A percentile compares a stretch with the other conserved stretches of the same genome.
Conservation (phyloP, 2,888 invertebrate genomes). For the Caenorhabditis zanzibari region DNA sequence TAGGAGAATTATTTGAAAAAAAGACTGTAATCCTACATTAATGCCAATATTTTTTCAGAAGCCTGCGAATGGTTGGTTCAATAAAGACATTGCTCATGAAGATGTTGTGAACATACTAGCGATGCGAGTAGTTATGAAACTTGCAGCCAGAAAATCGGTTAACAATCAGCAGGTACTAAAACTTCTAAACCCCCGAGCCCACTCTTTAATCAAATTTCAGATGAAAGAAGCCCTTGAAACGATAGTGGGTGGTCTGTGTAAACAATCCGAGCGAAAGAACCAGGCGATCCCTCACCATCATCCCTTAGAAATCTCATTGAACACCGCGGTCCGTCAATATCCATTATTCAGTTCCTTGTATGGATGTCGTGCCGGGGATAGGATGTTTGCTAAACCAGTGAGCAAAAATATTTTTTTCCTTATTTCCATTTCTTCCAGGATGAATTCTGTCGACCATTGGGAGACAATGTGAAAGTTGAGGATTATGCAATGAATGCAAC, state of each 20-base stretch:
- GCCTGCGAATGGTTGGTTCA: conserved; percentile 40
- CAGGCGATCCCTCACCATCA: conserved; percentile 49
- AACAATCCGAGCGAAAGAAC: conserved; percentile 46
- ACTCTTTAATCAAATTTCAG: neutral
- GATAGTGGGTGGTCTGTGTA: conserved; percentile 55
- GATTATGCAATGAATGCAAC: conserved; percentile 39
- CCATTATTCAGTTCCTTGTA: conserved; percentile 54
- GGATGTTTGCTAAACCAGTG: conserved; percentile 55
- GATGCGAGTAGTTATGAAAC: conserved; percentile 53
- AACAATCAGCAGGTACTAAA: conserved; percentile 44
- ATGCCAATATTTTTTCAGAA: conserved; percentile 13
- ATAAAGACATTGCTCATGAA: conserved; percentile 36
- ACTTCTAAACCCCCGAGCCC: neutral
- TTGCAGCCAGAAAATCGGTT: conserved; percentile 30
- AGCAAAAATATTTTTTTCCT: conserved; percentile 8
- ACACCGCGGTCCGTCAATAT: conserved; percentile 55
- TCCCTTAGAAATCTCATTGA: conserved; percentile 57
- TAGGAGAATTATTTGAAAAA: too few relatives aligned
- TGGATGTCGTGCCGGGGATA: conserved; percentile 45
- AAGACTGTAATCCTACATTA: too few relatives aligned
- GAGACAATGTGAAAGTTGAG: conserved; percentile 16
- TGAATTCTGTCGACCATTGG: conserved; percentile 51
- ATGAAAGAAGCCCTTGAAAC: conserved; percentile 55
- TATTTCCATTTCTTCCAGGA: conserved; percentile 30
- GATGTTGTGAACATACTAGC: conserved; percentile 61